A percentile compares a stretch with the other conserved stretches of the same genome.
Evolutionary conservation across 2,888 invertebrate species (phyloP).

Genomic region (Euzophera pinguis): DNA sequence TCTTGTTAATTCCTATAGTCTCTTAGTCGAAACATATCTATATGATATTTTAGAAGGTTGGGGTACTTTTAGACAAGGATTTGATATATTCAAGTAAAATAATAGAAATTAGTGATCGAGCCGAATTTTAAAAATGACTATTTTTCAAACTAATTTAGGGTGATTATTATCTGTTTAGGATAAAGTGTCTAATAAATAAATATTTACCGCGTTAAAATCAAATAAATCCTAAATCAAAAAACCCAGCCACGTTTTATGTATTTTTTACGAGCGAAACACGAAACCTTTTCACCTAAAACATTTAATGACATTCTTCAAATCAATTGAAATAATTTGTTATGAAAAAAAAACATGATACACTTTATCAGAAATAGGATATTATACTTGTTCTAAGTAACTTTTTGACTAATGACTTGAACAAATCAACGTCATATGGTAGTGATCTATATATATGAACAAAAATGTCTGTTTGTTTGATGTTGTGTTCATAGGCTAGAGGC

Average conservation of each 20-base stretch:
- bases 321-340: too few species aligned
- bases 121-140: too few species aligned
- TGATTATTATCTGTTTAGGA: not conserved
- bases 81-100: constrained; percentile 13
- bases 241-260: too few species aligned
- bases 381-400: not conserved
- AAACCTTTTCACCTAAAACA: too few species aligned
- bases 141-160: not conserved
- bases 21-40: constrained; percentile 16
- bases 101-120: not conserved
- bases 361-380: not conserved
- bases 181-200: too few species aligned
- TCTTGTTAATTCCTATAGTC: not conserved
- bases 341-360: too few species aligned
- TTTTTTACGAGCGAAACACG: too few species aligned
- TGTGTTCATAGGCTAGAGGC: constrained; percentile 22
- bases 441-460: constrained; percentile 19
- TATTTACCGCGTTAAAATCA: too few species aligned
- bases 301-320: too few species aligned
- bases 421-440: not conserved
- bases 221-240: too few species aligned
- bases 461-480: constrained; percentile 19
- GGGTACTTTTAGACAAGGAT: constrained; percentile 23
- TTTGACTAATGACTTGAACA: constrained; percentile 2
- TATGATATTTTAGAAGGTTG: constrained; percentile 17